These are phyloP conservation scores for Cricetomys ansorgei DNA, from an alignment of 2,113 vertebrate species.

Conservation along the genomic window DNA sequence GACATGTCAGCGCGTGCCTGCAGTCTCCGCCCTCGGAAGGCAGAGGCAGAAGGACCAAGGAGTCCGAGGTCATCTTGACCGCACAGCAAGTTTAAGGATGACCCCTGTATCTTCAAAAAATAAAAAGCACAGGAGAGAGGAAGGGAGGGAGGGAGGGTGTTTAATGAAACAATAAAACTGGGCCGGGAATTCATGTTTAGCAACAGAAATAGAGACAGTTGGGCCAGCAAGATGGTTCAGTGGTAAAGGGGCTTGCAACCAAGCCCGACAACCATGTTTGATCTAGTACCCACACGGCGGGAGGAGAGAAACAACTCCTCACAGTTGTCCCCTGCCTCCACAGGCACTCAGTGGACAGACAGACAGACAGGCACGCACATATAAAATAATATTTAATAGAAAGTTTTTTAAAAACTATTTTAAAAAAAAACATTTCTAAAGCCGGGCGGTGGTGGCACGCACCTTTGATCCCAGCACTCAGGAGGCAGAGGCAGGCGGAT, in stretches of 20 bases:
- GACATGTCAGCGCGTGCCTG: no score
- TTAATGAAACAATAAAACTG: not conserved
- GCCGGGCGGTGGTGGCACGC: no score
- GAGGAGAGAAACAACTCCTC: not conserved
- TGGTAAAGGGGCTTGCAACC: not conserved
- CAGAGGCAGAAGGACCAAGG: not conserved
- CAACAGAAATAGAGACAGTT: not conserved
- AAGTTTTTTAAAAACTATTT: not conserved
- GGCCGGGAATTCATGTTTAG: not conserved
- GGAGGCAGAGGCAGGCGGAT: no score
- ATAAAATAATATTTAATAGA: not conserved
- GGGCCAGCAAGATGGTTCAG: not conserved
- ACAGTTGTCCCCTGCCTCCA: not conserved
- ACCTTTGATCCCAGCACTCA: no score
- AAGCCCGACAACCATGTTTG: not conserved
- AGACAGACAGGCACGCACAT: not conserved
- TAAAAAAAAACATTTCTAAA: no score
- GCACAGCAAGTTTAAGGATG: not conserved
- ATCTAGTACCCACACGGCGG: not conserved
- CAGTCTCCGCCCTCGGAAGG: not conserved
- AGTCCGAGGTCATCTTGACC: not conserved
- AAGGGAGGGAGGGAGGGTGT: no score
- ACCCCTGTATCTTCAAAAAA: not conserved
- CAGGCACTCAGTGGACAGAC: not conserved
- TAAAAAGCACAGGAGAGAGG: not conserved